A percentile compares a stretch with the other conserved stretches of the same genome.
Conservation (phyloP, 2,113 vertebrate species). For the Chionis minor region DNA sequence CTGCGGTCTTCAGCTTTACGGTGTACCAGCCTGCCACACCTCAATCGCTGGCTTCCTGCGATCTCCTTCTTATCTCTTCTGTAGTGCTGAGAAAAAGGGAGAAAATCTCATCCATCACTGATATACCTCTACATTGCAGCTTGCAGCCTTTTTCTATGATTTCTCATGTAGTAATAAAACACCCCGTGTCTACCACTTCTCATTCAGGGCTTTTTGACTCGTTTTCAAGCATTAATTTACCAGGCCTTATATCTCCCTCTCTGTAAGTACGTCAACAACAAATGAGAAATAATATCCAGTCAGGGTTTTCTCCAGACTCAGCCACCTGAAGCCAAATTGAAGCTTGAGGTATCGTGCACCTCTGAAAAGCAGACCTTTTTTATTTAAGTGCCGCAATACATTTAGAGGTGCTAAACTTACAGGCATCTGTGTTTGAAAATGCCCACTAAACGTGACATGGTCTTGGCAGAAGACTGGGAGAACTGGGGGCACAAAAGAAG, state of each 20-base stretch:
- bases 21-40: neutral
- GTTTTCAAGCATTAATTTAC: neutral
- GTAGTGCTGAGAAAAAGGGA: neutral
- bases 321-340: neutral
- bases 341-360: neutral
- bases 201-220: neutral
- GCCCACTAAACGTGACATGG: accelerated
- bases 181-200: neutral
- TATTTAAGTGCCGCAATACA: neutral
- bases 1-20: neutral
- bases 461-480: neutral
- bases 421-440: neutral
- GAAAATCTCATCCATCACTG: neutral
- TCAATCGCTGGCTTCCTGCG: neutral
- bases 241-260: neutral
- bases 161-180: neutral
- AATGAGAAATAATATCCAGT: neutral
- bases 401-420: neutral
- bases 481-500: neutral
- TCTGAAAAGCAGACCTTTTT: neutral
- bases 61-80: neutral
- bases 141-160: neutral
- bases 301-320: neutral
- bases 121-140: neutral
- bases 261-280: neutral